Conservation (phyloP, 1,140 invertebrate species). For the Bathynomus jamesi region DNA sequence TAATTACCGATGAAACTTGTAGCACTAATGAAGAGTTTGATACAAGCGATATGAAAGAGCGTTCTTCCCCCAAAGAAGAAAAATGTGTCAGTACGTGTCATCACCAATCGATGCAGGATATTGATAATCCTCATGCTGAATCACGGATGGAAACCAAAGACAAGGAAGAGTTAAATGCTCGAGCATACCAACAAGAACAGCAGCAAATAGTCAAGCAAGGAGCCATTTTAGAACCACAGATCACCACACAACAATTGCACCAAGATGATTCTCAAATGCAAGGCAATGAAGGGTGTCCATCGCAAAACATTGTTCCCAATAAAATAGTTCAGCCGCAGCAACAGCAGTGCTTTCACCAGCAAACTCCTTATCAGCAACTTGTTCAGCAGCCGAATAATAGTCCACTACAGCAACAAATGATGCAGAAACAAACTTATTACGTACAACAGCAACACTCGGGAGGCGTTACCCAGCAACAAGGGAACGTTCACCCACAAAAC, state of each 20-base stretch:
- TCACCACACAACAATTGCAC: slow-evolving; percentile 6
- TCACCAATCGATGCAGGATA: background rate
- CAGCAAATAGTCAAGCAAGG: slow-evolving; percentile 3
- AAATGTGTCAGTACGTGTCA: background rate
- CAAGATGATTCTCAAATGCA: slow-evolving; percentile 8
- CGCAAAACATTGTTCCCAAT: background rate
- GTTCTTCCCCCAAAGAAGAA: background rate
- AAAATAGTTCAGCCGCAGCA: slow-evolving; percentile 8
- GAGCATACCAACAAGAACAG: no score
- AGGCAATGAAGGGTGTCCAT: slow-evolving; percentile 4
- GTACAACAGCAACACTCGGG: slow-evolving; percentile 7
- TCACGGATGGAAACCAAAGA: no score
- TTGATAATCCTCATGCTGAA: no score
- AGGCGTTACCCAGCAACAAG: background rate
- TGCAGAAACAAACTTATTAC: slow-evolving; percentile 4
- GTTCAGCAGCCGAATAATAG: background rate
- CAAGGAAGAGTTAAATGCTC: no score
- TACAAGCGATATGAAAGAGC: background rate
- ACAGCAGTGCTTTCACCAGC: slow-evolving; percentile 11
- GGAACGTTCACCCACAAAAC: background rate
- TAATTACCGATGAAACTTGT: background rate
- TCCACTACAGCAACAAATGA: background rate
- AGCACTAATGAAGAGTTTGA: background rate
- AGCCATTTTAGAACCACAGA: slow-evolving; percentile 6
- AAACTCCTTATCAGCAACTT: slow-evolving; percentile 7